Evolutionary conservation across 2,113 vertebrate species (phyloP).

Genomic region (Oophaga pumilio): DNA sequence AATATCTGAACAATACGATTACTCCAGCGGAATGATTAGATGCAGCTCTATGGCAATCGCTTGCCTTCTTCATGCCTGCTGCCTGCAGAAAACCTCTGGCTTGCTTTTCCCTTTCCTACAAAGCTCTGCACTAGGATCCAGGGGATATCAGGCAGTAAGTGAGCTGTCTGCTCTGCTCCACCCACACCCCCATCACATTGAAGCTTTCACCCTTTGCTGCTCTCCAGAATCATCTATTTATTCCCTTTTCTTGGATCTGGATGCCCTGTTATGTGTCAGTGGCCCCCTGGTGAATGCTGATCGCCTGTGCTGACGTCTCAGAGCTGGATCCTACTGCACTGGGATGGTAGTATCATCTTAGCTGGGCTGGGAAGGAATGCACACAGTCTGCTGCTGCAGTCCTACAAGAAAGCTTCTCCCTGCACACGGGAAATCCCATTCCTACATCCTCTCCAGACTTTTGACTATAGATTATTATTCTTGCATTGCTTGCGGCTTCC

Average conservation of each 20-base stretch:
- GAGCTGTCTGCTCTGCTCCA: slow-evolving; percentile 33
- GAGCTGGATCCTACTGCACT: background rate
- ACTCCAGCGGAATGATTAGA: background rate
- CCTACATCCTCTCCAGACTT: background rate
- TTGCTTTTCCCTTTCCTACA: background rate
- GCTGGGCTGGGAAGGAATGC: background rate
- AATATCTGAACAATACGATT: too few relatives aligned
- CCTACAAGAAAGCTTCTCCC: background rate
- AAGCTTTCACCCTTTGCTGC: slow-evolving; percentile 41
- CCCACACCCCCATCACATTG: slow-evolving; percentile 39
- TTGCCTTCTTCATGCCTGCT: background rate
- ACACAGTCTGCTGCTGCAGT: slow-evolving; percentile 19
- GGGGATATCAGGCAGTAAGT: slow-evolving; percentile 41
- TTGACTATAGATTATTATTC: background rate
- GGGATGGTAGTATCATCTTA: background rate
- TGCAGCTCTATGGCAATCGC: background rate
- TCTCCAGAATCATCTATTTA: slow-evolving; percentile 23
- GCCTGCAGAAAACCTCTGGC: background rate
- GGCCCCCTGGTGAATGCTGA: slow-evolving; percentile 1
- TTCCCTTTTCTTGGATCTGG: slow-evolving; percentile 2
- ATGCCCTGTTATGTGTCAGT: background rate
- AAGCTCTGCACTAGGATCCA: slow-evolving; percentile 49
- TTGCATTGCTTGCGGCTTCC: background rate
- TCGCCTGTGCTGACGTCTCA: slow-evolving; percentile 38
- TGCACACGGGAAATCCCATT: slow-evolving; percentile 5